Percentiles rank a stretch among this genome's conserved stretches.
Evolutionary conservation across 2,797 vertebrate genomes (phyloP).

Genomic region (Macropus fuliginosus): DNA sequence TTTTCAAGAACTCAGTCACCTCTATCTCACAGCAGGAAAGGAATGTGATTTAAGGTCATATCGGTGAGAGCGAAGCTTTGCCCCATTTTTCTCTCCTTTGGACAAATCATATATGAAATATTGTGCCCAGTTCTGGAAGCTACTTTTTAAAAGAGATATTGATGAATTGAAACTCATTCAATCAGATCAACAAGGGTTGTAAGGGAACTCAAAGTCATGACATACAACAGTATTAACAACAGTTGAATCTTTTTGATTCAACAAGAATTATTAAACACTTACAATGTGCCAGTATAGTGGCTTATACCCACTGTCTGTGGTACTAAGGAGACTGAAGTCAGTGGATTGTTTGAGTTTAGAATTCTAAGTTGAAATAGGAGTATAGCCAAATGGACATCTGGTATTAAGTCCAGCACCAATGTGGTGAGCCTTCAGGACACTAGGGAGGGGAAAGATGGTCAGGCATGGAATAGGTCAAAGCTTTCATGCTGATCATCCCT

Average conservation of each 20-base stretch:
- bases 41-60: neutral
- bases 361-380: neutral
- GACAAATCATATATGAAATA: neutral
- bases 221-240: neutral
- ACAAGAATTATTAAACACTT: neutral
- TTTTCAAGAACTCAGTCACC: neutral
- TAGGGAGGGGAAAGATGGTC: too few species aligned
- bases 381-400: neutral
- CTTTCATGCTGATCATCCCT: neutral
- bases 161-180: neutral
- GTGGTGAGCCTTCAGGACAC: neutral
- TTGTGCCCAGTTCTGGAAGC: neutral
- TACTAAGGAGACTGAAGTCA: neutral
- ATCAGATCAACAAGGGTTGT: neutral
- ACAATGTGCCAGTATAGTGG: neutral
- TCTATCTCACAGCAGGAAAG: neutral
- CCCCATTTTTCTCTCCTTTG: neutral
- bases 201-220: neutral
- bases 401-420: neutral
- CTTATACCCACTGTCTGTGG: neutral
- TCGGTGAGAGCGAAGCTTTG: neutral
- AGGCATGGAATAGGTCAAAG: neutral
- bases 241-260: neutral
- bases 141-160: neutral
- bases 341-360: too few species aligned